Evolutionary conservation across 2,888 invertebrate genomes (phyloP).

Genomic region (Caenorhabditis sinica): DNA sequence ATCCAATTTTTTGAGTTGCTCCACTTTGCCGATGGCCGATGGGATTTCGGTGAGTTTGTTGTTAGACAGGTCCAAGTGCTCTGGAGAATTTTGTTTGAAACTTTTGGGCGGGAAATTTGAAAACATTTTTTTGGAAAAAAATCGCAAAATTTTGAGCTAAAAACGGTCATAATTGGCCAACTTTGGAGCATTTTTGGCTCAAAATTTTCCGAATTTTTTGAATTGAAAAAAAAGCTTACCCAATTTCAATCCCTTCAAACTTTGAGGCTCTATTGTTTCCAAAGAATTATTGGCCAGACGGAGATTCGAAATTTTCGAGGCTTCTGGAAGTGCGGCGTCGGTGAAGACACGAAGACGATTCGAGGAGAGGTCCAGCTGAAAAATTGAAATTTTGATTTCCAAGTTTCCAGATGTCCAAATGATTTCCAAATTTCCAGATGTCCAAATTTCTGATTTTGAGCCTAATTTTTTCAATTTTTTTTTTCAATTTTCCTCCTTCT

Average conservation of each 20-base stretch:
- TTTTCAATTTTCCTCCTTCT: not conserved
- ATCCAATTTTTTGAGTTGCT: conserved; percentile 74
- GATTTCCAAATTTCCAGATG: not conserved
- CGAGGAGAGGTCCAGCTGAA: conserved; percentile 80
- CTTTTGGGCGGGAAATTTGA: not conserved
- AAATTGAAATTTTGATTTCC: conserved; percentile 25
- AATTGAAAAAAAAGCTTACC: not conserved
- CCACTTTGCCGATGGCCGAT: conserved; percentile 75
- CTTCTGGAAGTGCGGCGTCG: conserved; percentile 67
- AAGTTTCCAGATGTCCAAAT: not conserved
- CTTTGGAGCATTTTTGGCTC: not conserved
- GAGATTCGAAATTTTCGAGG: conserved; percentile 70
- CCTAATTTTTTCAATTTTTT: no score
- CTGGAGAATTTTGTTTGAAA: conserved; percentile 34
- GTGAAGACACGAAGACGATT: conserved; percentile 72
- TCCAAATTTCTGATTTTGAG: not conserved
- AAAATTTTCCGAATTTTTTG: not conserved
- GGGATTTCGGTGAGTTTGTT: conserved; percentile 79
- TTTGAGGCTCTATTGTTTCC: conserved; percentile 55
- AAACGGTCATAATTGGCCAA: not conserved
- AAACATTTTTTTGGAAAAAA: no score
- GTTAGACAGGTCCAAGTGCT: conserved; percentile 67
- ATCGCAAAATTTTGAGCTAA: not conserved
- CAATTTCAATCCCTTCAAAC: conserved; percentile 62
- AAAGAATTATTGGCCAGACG: conserved; percentile 74